A percentile compares a stretch with the other conserved stretches of the same genome.
Evolutionary conservation across 1,140 invertebrate genomes (phyloP).

Genomic region (Hetaerina americana): DNA sequence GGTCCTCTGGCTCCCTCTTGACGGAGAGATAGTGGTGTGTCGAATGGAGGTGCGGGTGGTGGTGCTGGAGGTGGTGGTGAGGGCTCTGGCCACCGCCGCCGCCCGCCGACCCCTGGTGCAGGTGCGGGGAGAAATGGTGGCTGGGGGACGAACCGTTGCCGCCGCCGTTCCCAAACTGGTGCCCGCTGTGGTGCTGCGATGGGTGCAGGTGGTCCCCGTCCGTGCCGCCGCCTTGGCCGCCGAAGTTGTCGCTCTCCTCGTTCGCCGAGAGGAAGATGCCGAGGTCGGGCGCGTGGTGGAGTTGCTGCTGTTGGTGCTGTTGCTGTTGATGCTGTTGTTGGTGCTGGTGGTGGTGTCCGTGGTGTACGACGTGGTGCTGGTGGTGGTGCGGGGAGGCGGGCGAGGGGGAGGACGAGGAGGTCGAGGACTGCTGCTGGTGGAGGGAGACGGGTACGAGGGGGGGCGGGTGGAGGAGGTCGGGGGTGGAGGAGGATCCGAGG

Average conservation of each 20-base stretch:
- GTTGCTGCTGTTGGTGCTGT: neutral
- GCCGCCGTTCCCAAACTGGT: too few species aligned
- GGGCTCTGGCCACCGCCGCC: neutral
- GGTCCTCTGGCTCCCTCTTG: conserved; percentile 52
- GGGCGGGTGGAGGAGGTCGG: neutral
- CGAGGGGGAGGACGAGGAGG: conserved; percentile 5
- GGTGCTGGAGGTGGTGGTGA: conserved; percentile 15
- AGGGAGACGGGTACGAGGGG: neutral
- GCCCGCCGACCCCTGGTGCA: neutral
- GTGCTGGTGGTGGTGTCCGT: conserved; percentile 22
- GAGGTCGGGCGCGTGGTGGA: neutral
- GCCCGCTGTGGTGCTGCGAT: neutral
- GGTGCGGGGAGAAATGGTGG: neutral
- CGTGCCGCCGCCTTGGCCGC: neutral
- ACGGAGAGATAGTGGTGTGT: conserved; percentile 23
- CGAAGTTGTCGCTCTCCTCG: neutral
- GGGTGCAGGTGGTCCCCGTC: neutral
- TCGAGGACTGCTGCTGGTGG: neutral
- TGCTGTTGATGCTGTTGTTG: conserved; percentile 7
- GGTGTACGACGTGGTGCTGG: conserved; percentile 25
- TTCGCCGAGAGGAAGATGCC: neutral
- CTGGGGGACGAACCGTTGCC: conserved; percentile 1
- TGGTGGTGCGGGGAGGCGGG: conserved; percentile 35
- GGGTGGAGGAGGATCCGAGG: neutral
- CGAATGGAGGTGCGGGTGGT: conserved; percentile 25